phyloP scores from a whole-genome alignment of 2,113 vertebrate species.

The Lipophrys pholis region DNA sequence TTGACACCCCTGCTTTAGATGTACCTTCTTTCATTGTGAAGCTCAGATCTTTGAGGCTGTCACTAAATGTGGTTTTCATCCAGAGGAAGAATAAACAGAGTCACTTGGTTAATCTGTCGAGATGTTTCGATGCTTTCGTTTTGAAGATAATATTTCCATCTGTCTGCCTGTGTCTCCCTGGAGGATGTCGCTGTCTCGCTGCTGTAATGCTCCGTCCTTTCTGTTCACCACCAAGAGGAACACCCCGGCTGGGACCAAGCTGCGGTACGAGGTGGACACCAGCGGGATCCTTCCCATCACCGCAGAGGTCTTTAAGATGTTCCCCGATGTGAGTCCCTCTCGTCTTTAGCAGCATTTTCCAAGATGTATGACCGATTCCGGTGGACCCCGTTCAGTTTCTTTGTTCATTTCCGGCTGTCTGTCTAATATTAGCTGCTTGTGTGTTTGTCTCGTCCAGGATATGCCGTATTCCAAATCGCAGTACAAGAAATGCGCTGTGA shows the following conservation, averaged over 20 bases:
- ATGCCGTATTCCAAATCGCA: constrained; percentile 97
- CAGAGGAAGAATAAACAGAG: too few species aligned
- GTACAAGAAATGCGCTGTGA: constrained; percentile 97
- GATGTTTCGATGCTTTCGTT: too few species aligned
- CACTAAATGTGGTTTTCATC: too few species aligned
- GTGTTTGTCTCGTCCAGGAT: constrained; percentile 82
- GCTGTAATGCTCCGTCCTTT: constrained; percentile 96
- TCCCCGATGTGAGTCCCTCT: constrained; percentile 89
- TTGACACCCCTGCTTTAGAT: too few species aligned
- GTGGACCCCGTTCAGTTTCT: too few species aligned
- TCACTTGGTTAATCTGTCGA: too few species aligned
- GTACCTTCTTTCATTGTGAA: too few species aligned
- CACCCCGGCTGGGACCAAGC: constrained; percentile 92
- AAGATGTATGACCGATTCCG: too few species aligned
- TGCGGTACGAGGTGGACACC: constrained; percentile 96
- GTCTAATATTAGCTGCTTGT: constrained; percentile 21
- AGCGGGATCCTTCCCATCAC: constrained; percentile 93
- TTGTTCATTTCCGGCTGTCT: neutral
- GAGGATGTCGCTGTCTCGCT: constrained; percentile 92
- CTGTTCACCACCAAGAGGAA: constrained; percentile 98
- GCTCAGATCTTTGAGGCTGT: too few species aligned
- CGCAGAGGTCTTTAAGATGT: constrained; percentile 95
- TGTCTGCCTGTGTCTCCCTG: constrained; percentile 32
- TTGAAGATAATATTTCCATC: neutral
- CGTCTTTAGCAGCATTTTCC: neutral